Evolutionary conservation across 2,797 vertebrate species (phyloP), one percentile per base, ranked within the genome.

Genomic region (Acrossocheilus fasciatus): DNA sequence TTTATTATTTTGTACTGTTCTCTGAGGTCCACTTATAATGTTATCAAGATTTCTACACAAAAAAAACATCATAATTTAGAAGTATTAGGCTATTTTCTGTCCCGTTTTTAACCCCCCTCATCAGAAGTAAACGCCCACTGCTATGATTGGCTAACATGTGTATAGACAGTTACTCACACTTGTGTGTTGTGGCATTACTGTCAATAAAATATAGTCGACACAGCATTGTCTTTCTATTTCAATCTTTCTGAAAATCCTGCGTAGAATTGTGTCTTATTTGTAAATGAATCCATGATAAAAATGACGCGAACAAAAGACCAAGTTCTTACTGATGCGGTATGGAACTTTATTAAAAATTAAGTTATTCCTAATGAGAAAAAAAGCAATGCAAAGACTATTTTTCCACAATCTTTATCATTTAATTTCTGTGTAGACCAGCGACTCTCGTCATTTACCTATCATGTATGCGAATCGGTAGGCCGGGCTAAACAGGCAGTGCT

Each of bases 171-270:
- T 59, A 59, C 23, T 59, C 20, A n/a, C 3, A 59, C 20, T 36
- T 59, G 23, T n/a, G 57, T 59, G 57, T 23, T 57, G 54, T 1
- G 9, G 9, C 23, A n/a, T 59, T 59, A n/a, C 57, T 59, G 8
- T n/a, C 23, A 0, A 3, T n/a, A n/a, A 10, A n/a, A 10, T n/a
- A 59, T 4, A 23, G 0, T 59, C 9, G 4, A 4, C 4, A 59
- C 57, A 11, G 9, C 9, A n/a, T 59, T 3, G 52, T 59, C 57
- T 59, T 59, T 59, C 9, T 4, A 59, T 59, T 59, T n/a, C 57
- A n/a, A 4, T 59, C 9, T n/a, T 57, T 57, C 20, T 10, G 54
- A 59, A 59, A 59, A 59, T 59, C 23, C 20, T n/a, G 54, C 3
- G 0, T 57, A 57, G 3, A 57, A 4, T 59, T 11, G 20, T 23